A percentile compares a stretch with the other conserved stretches of the same genome.
These are phyloP conservation scores for Picus viridis DNA, from an alignment of 2,797 vertebrate genomes.

Conservation along the genomic window DNA sequence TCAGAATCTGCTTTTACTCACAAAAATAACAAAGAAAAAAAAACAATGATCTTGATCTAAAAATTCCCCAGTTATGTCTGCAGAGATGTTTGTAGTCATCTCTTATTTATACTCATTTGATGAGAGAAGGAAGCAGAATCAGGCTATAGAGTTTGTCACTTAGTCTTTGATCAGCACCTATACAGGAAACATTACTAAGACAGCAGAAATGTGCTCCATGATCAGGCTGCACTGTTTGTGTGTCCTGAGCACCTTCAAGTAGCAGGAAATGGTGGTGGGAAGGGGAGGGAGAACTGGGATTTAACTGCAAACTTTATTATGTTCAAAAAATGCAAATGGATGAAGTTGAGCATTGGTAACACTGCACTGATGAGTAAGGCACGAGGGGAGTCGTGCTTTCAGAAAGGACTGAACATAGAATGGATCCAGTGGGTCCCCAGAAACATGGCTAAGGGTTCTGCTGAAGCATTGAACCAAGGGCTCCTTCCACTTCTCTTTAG, in stretches of 20 bases:
- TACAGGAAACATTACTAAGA: not conserved
- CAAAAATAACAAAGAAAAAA: not conserved
- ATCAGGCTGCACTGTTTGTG: fast-evolving
- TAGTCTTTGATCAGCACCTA: conserved; percentile 16
- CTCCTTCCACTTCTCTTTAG: not conserved
- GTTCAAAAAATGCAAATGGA: not conserved
- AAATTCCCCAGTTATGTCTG: not conserved
- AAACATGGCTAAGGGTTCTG: not conserved
- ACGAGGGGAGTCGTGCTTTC: not conserved
- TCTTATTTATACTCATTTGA: conserved; percentile 42
- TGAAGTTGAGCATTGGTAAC: not conserved
- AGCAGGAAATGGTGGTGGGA: not conserved
- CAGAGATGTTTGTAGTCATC: conserved; percentile 43
- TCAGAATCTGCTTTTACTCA: not conserved
- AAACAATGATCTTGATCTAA: conserved; percentile 8
- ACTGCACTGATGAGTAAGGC: not conserved
- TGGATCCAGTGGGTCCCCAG: not conserved
- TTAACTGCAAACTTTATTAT: not conserved
- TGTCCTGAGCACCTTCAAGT: not conserved
- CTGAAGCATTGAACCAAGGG: not conserved
- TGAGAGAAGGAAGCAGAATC: not conserved
- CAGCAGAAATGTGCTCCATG: not conserved
- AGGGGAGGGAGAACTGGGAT: not conserved
- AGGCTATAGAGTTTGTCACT: not conserved
- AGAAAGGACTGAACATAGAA: fast-evolving